phyloP scores from a whole-genome alignment of 2,797 vertebrate species.

The Sternotherus odoratus region DNA sequence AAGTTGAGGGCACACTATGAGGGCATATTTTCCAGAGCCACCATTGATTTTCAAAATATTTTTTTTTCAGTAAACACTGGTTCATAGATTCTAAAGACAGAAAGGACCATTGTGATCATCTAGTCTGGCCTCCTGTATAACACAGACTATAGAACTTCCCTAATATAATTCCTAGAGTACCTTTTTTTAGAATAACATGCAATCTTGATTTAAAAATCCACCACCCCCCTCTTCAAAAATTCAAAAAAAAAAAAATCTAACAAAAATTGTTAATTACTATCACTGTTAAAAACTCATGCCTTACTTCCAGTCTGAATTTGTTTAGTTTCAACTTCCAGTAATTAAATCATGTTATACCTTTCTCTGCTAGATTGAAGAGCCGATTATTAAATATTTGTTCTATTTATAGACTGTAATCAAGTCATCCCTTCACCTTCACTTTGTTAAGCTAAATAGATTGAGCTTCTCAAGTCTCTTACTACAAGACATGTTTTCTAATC shows the following conservation, averaged over 20 bases:
- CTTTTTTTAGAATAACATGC: background rate
- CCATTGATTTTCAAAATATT: background rate
- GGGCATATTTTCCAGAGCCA: background rate
- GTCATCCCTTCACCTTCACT: too few species aligned
- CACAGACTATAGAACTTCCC: background rate
- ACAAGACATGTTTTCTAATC: too few species aligned
- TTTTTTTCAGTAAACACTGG: background rate
- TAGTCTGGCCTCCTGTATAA: background rate
- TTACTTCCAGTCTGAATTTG: background rate
- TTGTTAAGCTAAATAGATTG: too few species aligned
- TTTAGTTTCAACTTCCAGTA: too few species aligned
- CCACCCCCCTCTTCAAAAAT: too few species aligned
- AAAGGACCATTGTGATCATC: background rate
- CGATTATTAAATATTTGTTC: too few species aligned
- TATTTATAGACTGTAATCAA: too few species aligned
- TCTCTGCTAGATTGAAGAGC: too few species aligned
- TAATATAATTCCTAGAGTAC: background rate
- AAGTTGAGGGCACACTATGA: background rate
- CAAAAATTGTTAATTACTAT: background rate
- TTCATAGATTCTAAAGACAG: too few species aligned
- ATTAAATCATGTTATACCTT: too few species aligned
- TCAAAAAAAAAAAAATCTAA: too few species aligned
- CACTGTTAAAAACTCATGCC: background rate
- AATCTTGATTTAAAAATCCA: background rate
- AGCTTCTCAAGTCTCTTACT: too few species aligned